Evolutionary conservation across 92 coral and sea anemone genomes (phyloP).

Genomic region (Epizoanthus scotinus): DNA sequence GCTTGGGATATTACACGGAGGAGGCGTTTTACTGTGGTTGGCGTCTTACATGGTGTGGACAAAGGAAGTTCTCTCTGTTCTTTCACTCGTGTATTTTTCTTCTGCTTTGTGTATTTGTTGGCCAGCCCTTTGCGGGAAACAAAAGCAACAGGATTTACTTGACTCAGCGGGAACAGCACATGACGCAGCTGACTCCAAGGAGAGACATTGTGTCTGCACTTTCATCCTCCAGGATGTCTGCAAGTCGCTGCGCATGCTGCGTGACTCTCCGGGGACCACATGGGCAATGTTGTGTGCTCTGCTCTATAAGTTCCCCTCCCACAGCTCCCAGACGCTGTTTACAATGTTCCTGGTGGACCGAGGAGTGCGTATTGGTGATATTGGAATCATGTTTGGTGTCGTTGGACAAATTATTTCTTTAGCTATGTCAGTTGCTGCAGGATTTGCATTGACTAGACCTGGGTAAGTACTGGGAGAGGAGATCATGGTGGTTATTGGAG

Average conservation of each 20-base stretch:
- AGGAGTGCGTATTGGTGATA: slow-evolving; percentile 62
- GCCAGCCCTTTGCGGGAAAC: background rate
- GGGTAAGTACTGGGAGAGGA: slow-evolving; percentile 47
- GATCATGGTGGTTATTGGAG: background rate
- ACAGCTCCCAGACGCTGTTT: slow-evolving; percentile 76
- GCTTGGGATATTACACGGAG: slow-evolving; percentile 76
- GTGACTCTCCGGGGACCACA: slow-evolving; percentile 64
- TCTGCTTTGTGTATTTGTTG: slow-evolving; percentile 19
- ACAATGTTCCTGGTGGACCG: slow-evolving; percentile 91
- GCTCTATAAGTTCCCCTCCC: slow-evolving; percentile 87
- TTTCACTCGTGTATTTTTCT: slow-evolving; percentile 44
- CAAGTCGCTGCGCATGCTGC: background rate
- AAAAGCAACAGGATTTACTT: background rate
- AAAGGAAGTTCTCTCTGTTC: slow-evolving; percentile 46
- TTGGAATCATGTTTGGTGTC: slow-evolving; percentile 83
- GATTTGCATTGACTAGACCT: slow-evolving; percentile 47
- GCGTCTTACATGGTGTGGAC: slow-evolving; percentile 56
- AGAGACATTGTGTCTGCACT: background rate
- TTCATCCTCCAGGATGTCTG: background rate
- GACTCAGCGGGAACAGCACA: background rate
- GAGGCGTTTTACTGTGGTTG: slow-evolving; percentile 74
- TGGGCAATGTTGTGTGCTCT: slow-evolving; percentile 82
- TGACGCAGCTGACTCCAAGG: background rate
- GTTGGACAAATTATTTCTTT: slow-evolving; percentile 82
- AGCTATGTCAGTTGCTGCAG: slow-evolving; percentile 59